Base-by-base conservation (phyloP, 1,140 invertebrate species). In the Leptinotarsa undecemlineata region DNA sequence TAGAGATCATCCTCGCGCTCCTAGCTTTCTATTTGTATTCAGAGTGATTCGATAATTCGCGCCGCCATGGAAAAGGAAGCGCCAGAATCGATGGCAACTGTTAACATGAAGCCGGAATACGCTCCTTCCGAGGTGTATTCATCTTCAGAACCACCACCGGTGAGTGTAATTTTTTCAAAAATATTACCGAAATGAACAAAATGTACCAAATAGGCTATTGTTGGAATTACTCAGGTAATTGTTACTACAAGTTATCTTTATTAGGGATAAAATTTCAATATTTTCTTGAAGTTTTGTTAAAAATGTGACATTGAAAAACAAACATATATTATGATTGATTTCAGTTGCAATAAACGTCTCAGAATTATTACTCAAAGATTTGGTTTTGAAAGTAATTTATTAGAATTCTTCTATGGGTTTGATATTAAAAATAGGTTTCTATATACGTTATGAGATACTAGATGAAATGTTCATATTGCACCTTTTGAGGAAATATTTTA, bases 81-180 rank as follows among this genome's bases (percentile, higher is more conserved):
- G 26, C 68, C 21, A 21, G 68, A 69, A 42, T 69, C 68, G 17
- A 47, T 69, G 33, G n/a, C 68, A 20, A 48, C 68, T 5, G 68
- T 69, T n/a, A 69, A 47, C 68, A 69, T 69, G 33, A 69, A 69
- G 48, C 68, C 68, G 17, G 68, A 69, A 51, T 69, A 69, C 68
- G 68, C 68, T 20, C 68, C 68, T 14, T 69, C 68, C 48, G 68
- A 69, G 68, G 68, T 47, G 19, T 69, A 69, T 23, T 48, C 68
- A 6, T 17, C 63, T 8, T 69, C 68, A 3, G 68, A 69, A 42
- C 68, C 68, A 48, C 68, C 68, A 21, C 68, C 68, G 68, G 68
- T 69, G 33, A 69, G 68, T 69, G 14, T 20, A 42, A 11, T 42
- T 42, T 42, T 42, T 42, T 42, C 1, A 33, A 33, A 33, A 33